Evolutionary conservation across 2,888 invertebrate species (phyloP), one percentile per base, ranked within the genome.

Genomic region (Folsomia candida): DNA sequence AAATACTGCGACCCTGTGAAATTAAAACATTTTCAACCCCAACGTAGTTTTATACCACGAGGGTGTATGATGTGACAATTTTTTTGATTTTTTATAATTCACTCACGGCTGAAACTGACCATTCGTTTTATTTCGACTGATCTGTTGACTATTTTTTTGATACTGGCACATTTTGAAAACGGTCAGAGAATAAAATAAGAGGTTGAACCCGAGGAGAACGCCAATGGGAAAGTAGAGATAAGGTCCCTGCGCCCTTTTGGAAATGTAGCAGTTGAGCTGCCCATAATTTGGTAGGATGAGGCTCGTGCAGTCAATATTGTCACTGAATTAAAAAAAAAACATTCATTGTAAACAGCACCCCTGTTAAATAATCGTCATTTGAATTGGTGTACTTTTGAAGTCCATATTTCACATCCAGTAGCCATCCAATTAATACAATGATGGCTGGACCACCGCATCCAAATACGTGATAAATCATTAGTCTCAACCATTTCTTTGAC

Each of bases 241-340:
- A 27, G 69, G 70, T 11, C 76, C 76, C 66, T 76, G 76, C 18
- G 74, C 69, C 29, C 25, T 27, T 65, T 74, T 74, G 2, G 76
- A 68, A 24, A 76, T 65, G 67, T 76, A 76, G 58, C 76, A 76
- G 62, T 76, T 76, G 9, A 71, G 37, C 47, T 74, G 76, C 1
- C 76, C 76, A 47, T 76, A 76, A 59, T 76, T 76, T 14, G 76
- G 76, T 0, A 68, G 58, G n/a, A 72, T 64, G 14, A 76, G 20
- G 26, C 59, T 69, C 1, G 72, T 37, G 28, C 76, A 76, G 57
- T 76, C 76, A n/a, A 76, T 60, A n/a, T 70, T 64, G 27, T 68
- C 66, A 51, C 72, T 75, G 58, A n/a, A n/a, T n/a, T 14, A 29
- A 63, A 63, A 14, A 67, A 54, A 67, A 11, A 65, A 51, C 14